Percentiles rank a stretch among this genome's conserved stretches.
phyloP scores from a whole-genome alignment of 2,888 invertebrate genomes.

The Cephus pulcher region DNA sequence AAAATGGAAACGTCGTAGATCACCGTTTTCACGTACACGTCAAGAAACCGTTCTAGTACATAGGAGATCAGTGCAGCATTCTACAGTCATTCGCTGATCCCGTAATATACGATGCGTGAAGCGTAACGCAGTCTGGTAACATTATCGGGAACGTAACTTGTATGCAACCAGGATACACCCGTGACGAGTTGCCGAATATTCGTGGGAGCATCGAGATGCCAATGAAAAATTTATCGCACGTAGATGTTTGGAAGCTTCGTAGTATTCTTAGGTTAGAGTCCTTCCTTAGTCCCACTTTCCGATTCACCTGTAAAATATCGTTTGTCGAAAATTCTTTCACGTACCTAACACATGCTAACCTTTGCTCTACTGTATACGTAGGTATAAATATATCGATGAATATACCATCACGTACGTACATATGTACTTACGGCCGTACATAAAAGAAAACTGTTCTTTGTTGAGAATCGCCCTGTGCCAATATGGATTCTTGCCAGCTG shows the following conservation, averaged over 20 bases:
- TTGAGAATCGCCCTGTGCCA: neutral
- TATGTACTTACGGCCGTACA: neutral
- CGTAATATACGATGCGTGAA: neutral
- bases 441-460: neutral
- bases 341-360: neutral
- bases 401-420: neutral
- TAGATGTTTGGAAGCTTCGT: neutral
- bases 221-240: neutral
- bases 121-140: neutral
- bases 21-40: neutral
- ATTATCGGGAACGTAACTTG: neutral
- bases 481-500: neutral
- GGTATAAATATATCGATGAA: neutral
- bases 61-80: neutral
- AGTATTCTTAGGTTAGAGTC: neutral
- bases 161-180: neutral
- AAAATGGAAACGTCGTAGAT: neutral
- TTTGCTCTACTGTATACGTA: neutral
- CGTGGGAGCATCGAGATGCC: neutral
- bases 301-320: neutral
- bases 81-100: neutral
- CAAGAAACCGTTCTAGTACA: neutral
- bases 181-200: neutral
- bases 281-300: neutral
- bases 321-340: neutral